Conservation (phyloP, 2,113 vertebrate species). For the Hemiscyllium ocellatum region DNA sequence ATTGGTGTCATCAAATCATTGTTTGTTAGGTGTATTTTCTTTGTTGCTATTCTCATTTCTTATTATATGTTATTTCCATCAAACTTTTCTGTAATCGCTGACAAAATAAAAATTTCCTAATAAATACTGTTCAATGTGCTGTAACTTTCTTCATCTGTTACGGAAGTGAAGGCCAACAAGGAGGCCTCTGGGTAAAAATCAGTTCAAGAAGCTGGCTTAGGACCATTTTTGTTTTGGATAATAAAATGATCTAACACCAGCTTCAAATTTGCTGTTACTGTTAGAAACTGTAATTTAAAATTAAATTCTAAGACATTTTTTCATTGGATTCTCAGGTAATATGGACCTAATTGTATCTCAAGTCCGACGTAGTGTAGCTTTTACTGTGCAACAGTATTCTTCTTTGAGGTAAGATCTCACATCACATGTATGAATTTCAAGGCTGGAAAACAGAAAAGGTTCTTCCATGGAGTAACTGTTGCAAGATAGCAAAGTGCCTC, state of each 20-base stretch:
- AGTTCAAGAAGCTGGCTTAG: background rate
- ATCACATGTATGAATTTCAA: background rate
- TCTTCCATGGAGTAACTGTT: too few species aligned
- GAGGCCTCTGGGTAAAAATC: background rate
- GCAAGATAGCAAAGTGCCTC: too few species aligned
- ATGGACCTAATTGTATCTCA: constrained; percentile 86
- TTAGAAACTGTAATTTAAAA: background rate
- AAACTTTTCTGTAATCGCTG: background rate
- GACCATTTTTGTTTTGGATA: background rate
- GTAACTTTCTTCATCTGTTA: background rate
- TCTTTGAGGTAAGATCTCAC: constrained; percentile 59
- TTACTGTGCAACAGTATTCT: constrained; percentile 61
- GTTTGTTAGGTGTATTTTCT: background rate
- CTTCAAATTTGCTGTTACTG: background rate
- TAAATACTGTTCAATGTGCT: background rate
- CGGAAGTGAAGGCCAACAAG: background rate
- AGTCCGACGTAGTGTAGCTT: constrained; percentile 67
- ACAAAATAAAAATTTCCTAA: background rate
- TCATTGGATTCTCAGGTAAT: constrained; percentile 56
- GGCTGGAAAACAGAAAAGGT: too few species aligned
- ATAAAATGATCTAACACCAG: background rate
- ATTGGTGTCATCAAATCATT: background rate
- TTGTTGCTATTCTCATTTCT: background rate
- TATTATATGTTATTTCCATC: background rate
- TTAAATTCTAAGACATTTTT: background rate